phyloP scores from a whole-genome alignment of 2,797 vertebrate genomes.

The Xenopus petersii region DNA sequence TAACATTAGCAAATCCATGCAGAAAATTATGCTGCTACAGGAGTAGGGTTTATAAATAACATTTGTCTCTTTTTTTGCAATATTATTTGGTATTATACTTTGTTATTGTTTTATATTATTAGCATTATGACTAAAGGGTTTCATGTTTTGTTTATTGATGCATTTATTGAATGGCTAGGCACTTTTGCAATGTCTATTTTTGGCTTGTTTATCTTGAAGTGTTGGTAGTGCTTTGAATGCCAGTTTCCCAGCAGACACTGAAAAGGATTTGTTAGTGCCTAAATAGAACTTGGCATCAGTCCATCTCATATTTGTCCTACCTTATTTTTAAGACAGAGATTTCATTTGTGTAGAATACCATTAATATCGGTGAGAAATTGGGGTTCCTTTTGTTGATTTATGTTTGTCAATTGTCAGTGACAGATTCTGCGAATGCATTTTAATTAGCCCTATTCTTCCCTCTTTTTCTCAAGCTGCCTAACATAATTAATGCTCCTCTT shows the following conservation, averaged over 20 bases:
- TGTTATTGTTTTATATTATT: no score
- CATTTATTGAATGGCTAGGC: no score
- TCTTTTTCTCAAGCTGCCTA: constrained; percentile 8
- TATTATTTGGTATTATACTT: no score
- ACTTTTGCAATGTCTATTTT: background rate
- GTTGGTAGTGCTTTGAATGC: background rate
- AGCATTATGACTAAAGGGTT: no score
- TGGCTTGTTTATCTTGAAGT: background rate
- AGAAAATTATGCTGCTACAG: no score
- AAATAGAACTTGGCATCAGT: constrained; percentile 11
- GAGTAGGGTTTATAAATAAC: no score
- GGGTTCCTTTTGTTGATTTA: constrained; percentile 16
- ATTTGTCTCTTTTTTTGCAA: no score
- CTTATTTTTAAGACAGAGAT: constrained; percentile 3
- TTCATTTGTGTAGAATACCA: constrained; percentile 15
- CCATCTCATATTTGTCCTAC: constrained; percentile 3
- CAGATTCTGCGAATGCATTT: constrained; percentile 17
- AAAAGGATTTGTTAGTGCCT: constrained; percentile 1
- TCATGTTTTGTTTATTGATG: no score
- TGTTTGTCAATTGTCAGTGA: constrained; percentile 12
- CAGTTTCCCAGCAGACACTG: constrained; percentile 3
- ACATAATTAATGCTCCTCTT: constrained; percentile 22
- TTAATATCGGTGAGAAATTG: constrained; percentile 29
- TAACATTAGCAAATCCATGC: no score
- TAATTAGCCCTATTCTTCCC: constrained; percentile 17